Evolutionary conservation across 37 sponge, comb jelly and placozoan species (phyloP).

Genomic region (Dysidea cf. avara): DNA sequence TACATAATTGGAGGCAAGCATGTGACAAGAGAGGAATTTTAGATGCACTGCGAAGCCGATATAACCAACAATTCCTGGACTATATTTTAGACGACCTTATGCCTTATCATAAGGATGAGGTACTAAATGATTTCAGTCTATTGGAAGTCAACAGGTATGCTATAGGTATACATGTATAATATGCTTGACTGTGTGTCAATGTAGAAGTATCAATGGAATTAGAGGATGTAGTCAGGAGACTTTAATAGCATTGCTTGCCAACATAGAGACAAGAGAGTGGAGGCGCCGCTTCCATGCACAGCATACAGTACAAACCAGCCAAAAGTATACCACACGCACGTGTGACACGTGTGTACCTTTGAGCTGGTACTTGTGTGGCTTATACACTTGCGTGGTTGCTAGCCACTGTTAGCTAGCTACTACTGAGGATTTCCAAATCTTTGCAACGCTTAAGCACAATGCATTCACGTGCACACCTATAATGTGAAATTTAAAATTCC

Average conservation of each 20-base stretch:
- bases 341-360: too few species aligned
- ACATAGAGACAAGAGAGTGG: constrained; percentile 13
- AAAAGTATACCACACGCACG: too few species aligned
- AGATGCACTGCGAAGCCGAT: not conserved
- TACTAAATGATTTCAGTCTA: constrained; percentile 7
- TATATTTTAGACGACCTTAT: constrained; percentile 15
- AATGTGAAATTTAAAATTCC: too few species aligned
- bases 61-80: constrained; percentile 4
- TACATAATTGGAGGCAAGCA: constrained; percentile 13
- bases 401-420: too few species aligned
- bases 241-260: not conserved
- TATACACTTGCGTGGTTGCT: too few species aligned
- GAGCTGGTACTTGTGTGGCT: too few species aligned
- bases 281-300: not conserved
- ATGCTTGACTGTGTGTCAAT: not conserved
- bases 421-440: too few species aligned
- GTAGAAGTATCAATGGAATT: not conserved
- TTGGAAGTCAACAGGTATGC: constrained; percentile 12
- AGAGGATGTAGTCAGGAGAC: constrained; percentile 9
- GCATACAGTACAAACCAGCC: too few species aligned
- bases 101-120: constrained; percentile 2
- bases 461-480: too few species aligned
- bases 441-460: too few species aligned
- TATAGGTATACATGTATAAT: too few species aligned
- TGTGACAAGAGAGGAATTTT: constrained; percentile 22